Percentiles rank a stretch among this genome's conserved stretches.
phyloP scores from a whole-genome alignment of 2,113 vertebrate species.

The Reinhardtius hippoglossoides region DNA sequence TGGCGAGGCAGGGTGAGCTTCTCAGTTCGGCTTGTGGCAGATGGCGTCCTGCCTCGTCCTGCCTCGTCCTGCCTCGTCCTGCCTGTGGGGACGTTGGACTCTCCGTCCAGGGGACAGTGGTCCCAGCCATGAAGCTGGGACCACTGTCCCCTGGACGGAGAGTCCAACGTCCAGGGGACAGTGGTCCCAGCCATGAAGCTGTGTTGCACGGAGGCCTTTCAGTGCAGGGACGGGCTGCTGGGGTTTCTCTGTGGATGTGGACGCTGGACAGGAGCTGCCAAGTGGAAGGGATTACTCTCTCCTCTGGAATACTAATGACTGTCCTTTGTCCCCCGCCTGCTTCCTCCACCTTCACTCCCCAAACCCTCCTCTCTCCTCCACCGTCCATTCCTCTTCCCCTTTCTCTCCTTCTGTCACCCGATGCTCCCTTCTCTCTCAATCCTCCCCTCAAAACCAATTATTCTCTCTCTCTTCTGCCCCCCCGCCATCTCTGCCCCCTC shows the following conservation, averaged over 20 bases:
- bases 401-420: slow-evolving; percentile 51
- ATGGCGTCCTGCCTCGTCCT: slow-evolving; percentile 50
- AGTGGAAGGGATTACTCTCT: slow-evolving; percentile 64
- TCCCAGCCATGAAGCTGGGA: slow-evolving; percentile 41
- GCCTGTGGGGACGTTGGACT: too few species aligned
- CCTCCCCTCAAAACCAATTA: slow-evolving; percentile 52
- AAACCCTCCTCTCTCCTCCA: slow-evolving; percentile 29
- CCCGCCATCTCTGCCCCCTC: slow-evolving; percentile 41
- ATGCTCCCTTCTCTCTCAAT: slow-evolving; percentile 4
- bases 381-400: slow-evolving; percentile 39
- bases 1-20: slow-evolving; percentile 1
- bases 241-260: slow-evolving; percentile 42
- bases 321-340: slow-evolving; percentile 66
- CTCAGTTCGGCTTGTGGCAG: slow-evolving; percentile 34
- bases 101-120: slow-evolving; percentile 9
- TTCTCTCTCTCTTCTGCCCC: slow-evolving; percentile 44
- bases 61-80: slow-evolving; percentile 5
- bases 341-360: slow-evolving; percentile 56
- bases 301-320: slow-evolving; percentile 78
- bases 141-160: too few species aligned
- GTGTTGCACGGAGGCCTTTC: slow-evolving; percentile 57
- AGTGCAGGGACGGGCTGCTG: slow-evolving; percentile 35
- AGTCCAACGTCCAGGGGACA: too few species aligned
- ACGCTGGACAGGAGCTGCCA: slow-evolving; percentile 38
- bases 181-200: slow-evolving; percentile 37